Conservation (phyloP, 2,888 invertebrate species). For the Phrixothrix hirtus region DNA sequence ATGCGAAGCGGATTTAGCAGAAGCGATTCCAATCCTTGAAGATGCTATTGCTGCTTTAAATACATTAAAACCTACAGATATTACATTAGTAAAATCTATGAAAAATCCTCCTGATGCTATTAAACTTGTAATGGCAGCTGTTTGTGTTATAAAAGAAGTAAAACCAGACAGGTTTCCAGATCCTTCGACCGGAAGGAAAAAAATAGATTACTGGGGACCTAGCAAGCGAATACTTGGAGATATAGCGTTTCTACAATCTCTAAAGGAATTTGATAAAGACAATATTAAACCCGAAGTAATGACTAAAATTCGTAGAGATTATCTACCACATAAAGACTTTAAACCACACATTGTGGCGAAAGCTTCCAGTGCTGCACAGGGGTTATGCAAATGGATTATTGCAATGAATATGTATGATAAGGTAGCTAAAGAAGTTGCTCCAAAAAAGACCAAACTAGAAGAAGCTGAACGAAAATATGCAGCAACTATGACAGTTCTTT, state of each 20-base stretch:
- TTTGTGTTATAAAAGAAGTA: constrained; percentile 83
- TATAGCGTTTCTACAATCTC: constrained; percentile 73
- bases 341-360: constrained; percentile 81
- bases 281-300: constrained; percentile 77
- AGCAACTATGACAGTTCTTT: constrained; percentile 81
- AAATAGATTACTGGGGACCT: constrained; percentile 83
- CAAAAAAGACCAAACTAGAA: constrained; percentile 80
- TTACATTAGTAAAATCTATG: constrained; percentile 86
- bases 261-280: constrained; percentile 83
- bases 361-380: constrained; percentile 93
- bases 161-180: constrained; percentile 78
- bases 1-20: constrained; percentile 90
- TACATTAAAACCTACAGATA: constrained; percentile 82
- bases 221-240: constrained; percentile 81
- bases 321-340: constrained; percentile 75
- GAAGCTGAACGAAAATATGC: constrained; percentile 81
- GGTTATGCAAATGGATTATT: constrained; percentile 86
- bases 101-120: constrained; percentile 83
- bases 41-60: constrained; percentile 76
- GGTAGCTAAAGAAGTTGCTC: constrained; percentile 80
- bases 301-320: constrained; percentile 75
- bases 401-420: constrained; percentile 89
- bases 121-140: constrained; percentile 85
- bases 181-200: constrained; percentile 69
- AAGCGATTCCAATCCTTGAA: constrained; percentile 82